Conservation (phyloP, 2,888 invertebrate species). For the Frankliniella fusca region DNA sequence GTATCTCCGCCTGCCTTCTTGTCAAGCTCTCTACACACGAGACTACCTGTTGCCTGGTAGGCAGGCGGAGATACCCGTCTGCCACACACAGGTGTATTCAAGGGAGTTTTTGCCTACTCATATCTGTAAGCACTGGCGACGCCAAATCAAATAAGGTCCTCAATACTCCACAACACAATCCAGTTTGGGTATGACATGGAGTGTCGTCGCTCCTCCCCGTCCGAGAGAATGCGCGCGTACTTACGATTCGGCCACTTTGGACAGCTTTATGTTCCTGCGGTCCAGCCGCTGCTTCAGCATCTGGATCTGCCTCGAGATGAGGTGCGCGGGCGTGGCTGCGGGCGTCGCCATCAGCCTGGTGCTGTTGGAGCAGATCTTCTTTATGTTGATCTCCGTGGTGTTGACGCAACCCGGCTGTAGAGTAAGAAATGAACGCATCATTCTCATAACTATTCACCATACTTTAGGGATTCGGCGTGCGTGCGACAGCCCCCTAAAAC, state of each 20-base stretch:
- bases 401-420: slow-evolving; percentile 95
- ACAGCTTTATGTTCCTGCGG: slow-evolving; percentile 81
- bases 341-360: slow-evolving; percentile 35
- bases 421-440: slow-evolving; percentile 25
- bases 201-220: neutral
- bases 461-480: no score
- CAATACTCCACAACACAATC: no score
- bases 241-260: slow-evolving; percentile 92
- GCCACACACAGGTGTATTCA: no score
- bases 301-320: slow-evolving; percentile 57
- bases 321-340: slow-evolving; percentile 3
- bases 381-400: slow-evolving; percentile 97
- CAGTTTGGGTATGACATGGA: neutral
- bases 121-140: no score
- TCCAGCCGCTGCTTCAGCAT: slow-evolving; percentile 74
- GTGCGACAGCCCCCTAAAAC: no score
- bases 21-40: no score
- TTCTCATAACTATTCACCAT: no score
- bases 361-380: slow-evolving; percentile 73
- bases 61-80: no score
- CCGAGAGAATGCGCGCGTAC: slow-evolving; percentile 45
- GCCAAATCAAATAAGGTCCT: no score
- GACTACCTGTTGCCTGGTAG: no score
- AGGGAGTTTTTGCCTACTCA: no score
- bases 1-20: no score